These are phyloP conservation scores for Alfaro cultratus DNA, from an alignment of 2,797 vertebrate genomes.

Conservation along the genomic window DNA sequence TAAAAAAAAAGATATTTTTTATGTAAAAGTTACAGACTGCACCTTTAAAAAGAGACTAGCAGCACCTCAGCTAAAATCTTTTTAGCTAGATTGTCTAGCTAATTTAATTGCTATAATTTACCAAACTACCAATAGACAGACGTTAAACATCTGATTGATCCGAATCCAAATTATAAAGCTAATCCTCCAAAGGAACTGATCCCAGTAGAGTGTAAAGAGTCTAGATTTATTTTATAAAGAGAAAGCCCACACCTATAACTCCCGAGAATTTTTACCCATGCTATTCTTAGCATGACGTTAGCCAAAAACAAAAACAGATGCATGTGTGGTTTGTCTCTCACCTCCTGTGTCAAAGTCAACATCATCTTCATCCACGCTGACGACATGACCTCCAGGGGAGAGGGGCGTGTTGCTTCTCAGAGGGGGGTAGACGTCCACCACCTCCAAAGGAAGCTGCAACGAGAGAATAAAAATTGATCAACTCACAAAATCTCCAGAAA, in stretches of 20 bases:
- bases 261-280: background rate
- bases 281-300: background rate
- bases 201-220: background rate
- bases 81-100: too few relatives aligned
- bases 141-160: background rate
- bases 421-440: constrained; percentile 62
- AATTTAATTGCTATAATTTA: background rate
- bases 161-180: background rate
- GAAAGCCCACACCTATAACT: background rate
- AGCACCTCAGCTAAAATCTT: too few relatives aligned
- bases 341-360: constrained; percentile 84
- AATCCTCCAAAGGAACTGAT: background rate
- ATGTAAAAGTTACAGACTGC: too few relatives aligned
- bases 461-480: background rate
- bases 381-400: constrained; percentile 75
- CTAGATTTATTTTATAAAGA: background rate
- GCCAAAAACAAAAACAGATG: background rate
- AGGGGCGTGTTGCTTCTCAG: constrained; percentile 35
- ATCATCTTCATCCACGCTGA: constrained; percentile 84
- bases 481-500: background rate
- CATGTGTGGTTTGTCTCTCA: constrained; percentile 65
- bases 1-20: too few relatives aligned
- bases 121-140: background rate
- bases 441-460: constrained; percentile 62
- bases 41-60: too few relatives aligned